Base-by-base conservation (phyloP, 1,140 invertebrate genomes). In the Drosophila mayri region DNA sequence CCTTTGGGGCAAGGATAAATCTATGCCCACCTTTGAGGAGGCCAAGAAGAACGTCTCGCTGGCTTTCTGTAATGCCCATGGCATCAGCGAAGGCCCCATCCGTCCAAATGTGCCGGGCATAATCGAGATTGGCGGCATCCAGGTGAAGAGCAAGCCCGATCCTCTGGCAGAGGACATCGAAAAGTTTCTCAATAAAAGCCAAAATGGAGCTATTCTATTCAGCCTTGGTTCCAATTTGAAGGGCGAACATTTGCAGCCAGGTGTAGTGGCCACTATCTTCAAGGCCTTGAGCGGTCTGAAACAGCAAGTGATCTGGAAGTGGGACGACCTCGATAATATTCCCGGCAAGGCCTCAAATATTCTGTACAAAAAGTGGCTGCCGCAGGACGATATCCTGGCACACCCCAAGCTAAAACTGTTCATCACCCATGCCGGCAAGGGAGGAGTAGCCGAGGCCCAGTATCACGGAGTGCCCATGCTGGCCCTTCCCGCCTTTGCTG, bases 401-500 rank as follows among this genome's bases (percentile, higher is more conserved):
- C 96, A 96, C 93, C 94, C 93, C 6, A 96, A 96, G 61, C 90
- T 96, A 4, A 95, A 94, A 80, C 93, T 94, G 0, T 96, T 97
- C 78, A 95, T 97, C 20, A 96, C 95, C 0, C 96, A 97, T 81
- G 96, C 95, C 18, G 96, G 96, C 20, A 92, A 95, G 40, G 94
- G 96, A 43, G 96, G 96, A 43, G 93, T 95, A 12, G 94, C 95
- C 58, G 96, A 97, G 92, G 94, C 96, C 2, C 91, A 96, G 10
- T 95, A 95, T 92, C 95, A 96, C 77, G 95, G 94, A 79, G 94
- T 96, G 7, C 96, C 96, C 5, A 94, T 97, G 57, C 92, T 97
- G 35, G 95, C 95, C 0, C 93, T 97, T 35, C 96, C 96, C 10
- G 92, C 96, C 20, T 94, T 95, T 54, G 94, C 93, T 43, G 95